These are phyloP conservation scores for Etheostoma spectabile DNA, from an alignment of 2,113 vertebrate species.

Conservation along the genomic window DNA sequence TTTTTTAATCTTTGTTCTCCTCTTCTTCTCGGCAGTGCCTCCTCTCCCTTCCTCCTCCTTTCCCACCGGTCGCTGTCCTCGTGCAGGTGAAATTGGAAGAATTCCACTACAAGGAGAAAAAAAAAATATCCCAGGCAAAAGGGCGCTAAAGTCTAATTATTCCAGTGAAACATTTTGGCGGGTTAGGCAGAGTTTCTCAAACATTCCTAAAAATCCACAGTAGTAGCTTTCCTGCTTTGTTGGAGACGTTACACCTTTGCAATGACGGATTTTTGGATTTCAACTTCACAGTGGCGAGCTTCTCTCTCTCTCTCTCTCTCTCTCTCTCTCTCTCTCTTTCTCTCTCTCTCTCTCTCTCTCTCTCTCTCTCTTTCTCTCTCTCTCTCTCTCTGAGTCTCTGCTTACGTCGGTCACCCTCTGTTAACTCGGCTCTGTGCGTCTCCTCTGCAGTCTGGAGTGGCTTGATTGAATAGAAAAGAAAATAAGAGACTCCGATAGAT, in stretches of 20 bases:
- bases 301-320: constrained; percentile 21
- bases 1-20: not conserved
- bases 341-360: constrained; percentile 21
- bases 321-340: constrained; percentile 23
- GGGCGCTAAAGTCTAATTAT: constrained; percentile 47
- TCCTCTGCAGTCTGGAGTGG: constrained; percentile 34
- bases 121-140: constrained; percentile 44
- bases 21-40: constrained; percentile 11
- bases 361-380: too few relatives aligned
- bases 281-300: constrained; percentile 32
- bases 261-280: constrained; percentile 21
- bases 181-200: constrained; percentile 1
- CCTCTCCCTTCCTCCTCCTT: not conserved
- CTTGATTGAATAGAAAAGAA: not conserved
- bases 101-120: constrained; percentile 54
- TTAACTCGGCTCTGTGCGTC: constrained; percentile 38
- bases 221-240: not conserved
- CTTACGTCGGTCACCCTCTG: constrained; percentile 33
- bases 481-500: not conserved
- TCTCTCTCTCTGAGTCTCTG: constrained; percentile 24
- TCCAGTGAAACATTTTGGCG: constrained; percentile 4
- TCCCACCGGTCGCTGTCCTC: constrained; percentile 27
- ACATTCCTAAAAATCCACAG: constrained; percentile 10
- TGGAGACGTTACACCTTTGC: constrained; percentile 16
- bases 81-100: constrained; percentile 52